Percentiles rank a stretch among this genome's conserved stretches.
These are phyloP conservation scores for Hemiscyllium ocellatum DNA, from an alignment of 2,113 vertebrate genomes.

Conservation along the genomic window DNA sequence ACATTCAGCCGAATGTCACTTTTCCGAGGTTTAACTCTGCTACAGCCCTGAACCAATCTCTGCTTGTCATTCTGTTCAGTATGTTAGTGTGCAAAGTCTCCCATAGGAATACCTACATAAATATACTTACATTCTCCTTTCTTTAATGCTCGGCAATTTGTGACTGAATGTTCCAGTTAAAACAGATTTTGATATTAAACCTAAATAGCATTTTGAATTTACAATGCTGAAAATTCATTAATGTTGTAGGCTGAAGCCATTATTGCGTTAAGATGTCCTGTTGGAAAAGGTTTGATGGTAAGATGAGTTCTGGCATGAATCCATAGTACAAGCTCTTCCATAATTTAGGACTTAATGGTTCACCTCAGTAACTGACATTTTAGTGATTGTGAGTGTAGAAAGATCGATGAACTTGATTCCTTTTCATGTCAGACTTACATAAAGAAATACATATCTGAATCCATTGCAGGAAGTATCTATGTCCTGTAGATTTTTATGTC, in stretches of 20 bases:
- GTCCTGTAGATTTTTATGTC: not conserved
- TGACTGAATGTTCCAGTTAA: not conserved
- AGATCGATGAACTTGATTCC: not conserved
- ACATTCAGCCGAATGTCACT: no score
- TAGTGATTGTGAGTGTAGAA: not conserved
- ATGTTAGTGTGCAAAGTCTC: not conserved
- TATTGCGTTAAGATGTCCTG: not conserved
- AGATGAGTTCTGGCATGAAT: not conserved
- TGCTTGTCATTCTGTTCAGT: not conserved
- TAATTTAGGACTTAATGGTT: not conserved
- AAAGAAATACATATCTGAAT: not conserved
- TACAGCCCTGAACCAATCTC: no score
- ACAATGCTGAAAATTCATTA: not conserved
- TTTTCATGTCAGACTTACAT: not conserved
- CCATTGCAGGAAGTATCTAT: not conserved
- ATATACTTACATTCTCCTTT: not conserved
- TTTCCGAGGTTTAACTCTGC: no score
- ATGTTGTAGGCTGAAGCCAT: not conserved
- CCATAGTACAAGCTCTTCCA: not conserved
- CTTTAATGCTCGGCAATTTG: no score
- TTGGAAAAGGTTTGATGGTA: not conserved
- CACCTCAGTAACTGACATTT: not conserved
- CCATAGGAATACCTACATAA: not conserved
- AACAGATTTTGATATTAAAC: not conserved
- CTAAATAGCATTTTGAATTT: not conserved